Conservation (phyloP, 2,113 vertebrate species). For the Tor tambroides region DNA sequence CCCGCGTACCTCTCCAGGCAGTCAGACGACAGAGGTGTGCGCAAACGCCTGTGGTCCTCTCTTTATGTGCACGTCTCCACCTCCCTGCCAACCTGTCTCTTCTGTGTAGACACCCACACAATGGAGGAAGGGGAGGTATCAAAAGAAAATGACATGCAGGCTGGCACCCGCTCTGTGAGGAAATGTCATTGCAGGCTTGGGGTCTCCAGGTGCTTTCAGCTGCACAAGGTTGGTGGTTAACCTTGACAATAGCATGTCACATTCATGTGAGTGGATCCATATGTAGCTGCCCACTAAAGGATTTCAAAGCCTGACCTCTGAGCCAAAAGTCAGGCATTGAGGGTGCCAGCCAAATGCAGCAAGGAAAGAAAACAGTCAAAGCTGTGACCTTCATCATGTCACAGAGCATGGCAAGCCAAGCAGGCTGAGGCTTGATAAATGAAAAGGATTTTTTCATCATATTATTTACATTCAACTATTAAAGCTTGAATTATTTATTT, state of each 20-base stretch:
- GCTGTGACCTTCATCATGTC: slow-evolving; percentile 33
- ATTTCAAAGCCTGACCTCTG: slow-evolving; percentile 31
- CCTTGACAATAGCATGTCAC: slow-evolving; percentile 51
- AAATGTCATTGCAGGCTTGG: slow-evolving; percentile 69
- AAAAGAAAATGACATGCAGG: slow-evolving; percentile 65
- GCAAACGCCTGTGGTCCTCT: slow-evolving; percentile 41
- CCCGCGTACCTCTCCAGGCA: slow-evolving; percentile 55
- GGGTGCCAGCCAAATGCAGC: slow-evolving; percentile 31
- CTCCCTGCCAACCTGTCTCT: slow-evolving; percentile 71
- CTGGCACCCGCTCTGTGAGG: slow-evolving; percentile 62
- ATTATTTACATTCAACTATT: neutral
- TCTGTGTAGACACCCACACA: slow-evolving; percentile 64
- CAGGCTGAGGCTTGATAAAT: slow-evolving; percentile 8
- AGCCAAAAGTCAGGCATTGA: slow-evolving; percentile 37
- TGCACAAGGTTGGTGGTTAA: slow-evolving; percentile 50
- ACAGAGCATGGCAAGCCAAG: neutral
- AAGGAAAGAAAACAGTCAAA: slow-evolving; percentile 6
- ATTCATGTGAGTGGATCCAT: slow-evolving; percentile 16
- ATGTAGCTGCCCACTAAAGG: slow-evolving; percentile 48
- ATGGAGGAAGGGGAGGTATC: slow-evolving; percentile 60
- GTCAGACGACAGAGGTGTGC: slow-evolving; percentile 38
- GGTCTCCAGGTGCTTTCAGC: slow-evolving; percentile 53
- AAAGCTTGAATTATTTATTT: neutral
- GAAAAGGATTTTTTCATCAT: neutral
- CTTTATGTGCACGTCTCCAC: slow-evolving; percentile 63